Conservation (phyloP, 2,888 invertebrate species). For the Heliconius sara region DNA sequence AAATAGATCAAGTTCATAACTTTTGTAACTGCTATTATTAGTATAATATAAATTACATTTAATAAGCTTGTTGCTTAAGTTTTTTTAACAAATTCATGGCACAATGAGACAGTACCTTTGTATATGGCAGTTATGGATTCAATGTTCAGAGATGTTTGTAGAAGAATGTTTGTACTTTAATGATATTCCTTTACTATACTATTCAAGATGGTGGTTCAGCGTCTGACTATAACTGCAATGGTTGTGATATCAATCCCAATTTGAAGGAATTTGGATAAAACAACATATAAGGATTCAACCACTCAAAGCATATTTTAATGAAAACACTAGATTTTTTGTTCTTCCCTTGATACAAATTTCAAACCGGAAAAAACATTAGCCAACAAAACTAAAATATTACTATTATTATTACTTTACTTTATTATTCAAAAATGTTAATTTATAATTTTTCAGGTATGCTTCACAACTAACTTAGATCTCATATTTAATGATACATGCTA, state of each 20-base stretch:
- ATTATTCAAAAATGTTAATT: not conserved
- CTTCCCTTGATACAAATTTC: too few species aligned
- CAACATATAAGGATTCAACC: too few species aligned
- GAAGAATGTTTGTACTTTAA: not conserved
- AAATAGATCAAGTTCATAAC: conserved; percentile 4
- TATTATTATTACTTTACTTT: too few species aligned
- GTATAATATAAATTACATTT: not conserved
- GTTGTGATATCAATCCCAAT: too few species aligned
- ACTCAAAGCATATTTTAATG: too few species aligned
- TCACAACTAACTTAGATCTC: conserved; percentile 60
- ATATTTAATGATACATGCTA: conserved; percentile 64
- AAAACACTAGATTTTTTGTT: too few species aligned
- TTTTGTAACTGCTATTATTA: not conserved
- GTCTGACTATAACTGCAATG: too few species aligned
- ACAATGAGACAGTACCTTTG: not conserved
- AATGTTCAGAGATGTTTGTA: not conserved
- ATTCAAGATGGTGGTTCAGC: too few species aligned
- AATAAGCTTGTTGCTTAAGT: not conserved
- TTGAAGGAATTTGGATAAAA: too few species aligned
- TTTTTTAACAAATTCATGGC: not conserved
- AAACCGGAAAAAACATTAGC: too few species aligned
- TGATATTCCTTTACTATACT: not conserved
- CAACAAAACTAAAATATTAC: too few species aligned
- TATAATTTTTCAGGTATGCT: conserved; percentile 60
- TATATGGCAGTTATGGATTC: too few species aligned